These are phyloP conservation scores for Propithecus deckenii DNA, from an alignment of 2,797 vertebrate genomes.

Conservation along the genomic window DNA sequence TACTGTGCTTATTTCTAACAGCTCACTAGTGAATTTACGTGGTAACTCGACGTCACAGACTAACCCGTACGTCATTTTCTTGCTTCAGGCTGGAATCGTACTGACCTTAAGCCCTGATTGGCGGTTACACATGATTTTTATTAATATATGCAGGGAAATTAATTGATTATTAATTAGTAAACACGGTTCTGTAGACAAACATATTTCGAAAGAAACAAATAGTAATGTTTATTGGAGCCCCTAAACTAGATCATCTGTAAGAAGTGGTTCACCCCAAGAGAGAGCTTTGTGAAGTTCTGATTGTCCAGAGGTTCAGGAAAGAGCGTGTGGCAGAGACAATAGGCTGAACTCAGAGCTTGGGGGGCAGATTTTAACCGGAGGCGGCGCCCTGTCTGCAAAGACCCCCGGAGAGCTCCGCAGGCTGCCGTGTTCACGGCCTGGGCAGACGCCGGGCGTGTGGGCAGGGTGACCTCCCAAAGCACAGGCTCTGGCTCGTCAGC, in stretches of 20 bases:
- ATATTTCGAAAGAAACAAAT: background rate
- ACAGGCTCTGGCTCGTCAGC: background rate
- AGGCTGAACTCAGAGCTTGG: background rate
- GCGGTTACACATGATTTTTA: background rate
- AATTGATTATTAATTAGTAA: background rate
- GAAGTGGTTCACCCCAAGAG: background rate
- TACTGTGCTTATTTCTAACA: background rate
- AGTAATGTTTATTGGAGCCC: no score
- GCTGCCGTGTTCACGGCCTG: background rate
- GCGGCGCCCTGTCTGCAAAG: no score
- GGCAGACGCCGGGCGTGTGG: background rate
- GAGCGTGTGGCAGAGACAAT: background rate
- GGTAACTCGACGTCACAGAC: background rate
- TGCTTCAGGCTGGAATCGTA: background rate
- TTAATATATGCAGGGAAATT: background rate
- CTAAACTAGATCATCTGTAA: background rate
- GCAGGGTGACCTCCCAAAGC: background rate
- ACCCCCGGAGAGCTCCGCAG: background rate
- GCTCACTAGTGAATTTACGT: background rate
- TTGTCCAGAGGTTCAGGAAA: background rate
- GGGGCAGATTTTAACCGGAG: background rate
- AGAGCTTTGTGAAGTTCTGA: background rate
- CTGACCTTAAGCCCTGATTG: background rate
- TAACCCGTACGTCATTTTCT: background rate
- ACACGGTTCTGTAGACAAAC: background rate